Conservation (phyloP, 2,888 invertebrate species). For the Tolmerus cingulatus region DNA sequence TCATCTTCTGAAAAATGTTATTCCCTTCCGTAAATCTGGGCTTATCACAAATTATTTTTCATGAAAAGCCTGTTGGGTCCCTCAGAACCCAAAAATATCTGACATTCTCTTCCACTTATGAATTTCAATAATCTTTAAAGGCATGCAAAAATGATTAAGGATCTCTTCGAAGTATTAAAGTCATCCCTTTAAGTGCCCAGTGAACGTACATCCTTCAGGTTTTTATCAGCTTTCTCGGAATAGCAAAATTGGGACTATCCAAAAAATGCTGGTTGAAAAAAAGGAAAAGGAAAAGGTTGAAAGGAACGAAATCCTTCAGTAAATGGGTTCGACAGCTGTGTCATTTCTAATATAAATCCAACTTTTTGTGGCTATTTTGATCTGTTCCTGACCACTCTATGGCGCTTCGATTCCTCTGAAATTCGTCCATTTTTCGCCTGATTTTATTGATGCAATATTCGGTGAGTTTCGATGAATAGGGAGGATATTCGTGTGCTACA, state of each 20-base stretch:
- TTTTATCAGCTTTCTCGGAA: background rate
- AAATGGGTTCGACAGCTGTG: conserved; percentile 32
- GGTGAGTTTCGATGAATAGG: background rate
- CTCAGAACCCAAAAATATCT: conserved; percentile 1
- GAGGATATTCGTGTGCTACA: background rate
- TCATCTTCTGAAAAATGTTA: background rate
- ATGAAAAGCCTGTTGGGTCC: background rate
- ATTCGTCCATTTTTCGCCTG: background rate
- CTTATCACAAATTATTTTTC: background rate
- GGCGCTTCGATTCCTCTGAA: background rate
- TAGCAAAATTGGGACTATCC: conserved; percentile 6
- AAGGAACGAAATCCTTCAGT: conserved; percentile 3
- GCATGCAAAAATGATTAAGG: conserved; percentile 32
- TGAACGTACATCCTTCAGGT: background rate
- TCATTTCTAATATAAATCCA: conserved; percentile 27
- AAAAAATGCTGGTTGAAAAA: conserved; percentile 1
- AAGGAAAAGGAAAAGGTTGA: background rate
- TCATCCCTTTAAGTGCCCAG: conserved; percentile 16
- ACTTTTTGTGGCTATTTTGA: conserved; percentile 28
- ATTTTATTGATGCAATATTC: background rate
- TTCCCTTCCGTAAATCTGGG: background rate
- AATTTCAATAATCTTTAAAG: conserved; percentile 19
- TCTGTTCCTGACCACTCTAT: background rate
- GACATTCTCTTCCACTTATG: background rate
- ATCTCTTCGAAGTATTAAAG: conserved; percentile 13